A percentile compares a stretch with the other conserved stretches of the same genome.
Conservation (phyloP, 2,113 vertebrate genomes). For the Gorilla gorilla region DNA sequence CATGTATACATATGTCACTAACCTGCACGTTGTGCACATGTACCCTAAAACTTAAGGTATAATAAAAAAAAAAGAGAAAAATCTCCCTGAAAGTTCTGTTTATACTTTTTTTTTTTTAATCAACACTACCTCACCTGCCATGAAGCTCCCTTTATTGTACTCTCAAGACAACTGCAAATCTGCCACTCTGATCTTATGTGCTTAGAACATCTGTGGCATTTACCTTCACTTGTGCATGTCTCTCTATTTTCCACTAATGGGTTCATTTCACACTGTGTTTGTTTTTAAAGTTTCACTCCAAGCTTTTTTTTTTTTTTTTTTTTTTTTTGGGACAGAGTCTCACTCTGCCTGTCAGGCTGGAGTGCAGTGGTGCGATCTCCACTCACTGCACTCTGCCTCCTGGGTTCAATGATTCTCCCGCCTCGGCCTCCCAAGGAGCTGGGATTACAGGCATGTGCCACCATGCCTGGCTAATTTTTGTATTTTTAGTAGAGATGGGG, state of each 20-base stretch:
- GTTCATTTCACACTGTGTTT: constrained; percentile 31
- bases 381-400: too few relatives aligned
- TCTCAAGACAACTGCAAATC: not conserved
- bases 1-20: too few relatives aligned
- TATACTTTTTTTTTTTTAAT: not conserved
- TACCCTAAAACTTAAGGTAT: too few relatives aligned
- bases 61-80: not conserved
- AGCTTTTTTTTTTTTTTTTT: not conserved
- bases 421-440: too few relatives aligned
- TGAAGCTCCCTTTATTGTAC: not conserved
- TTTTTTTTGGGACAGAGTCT: too few relatives aligned
- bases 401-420: too few relatives aligned
- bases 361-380: too few relatives aligned
- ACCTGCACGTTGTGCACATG: too few relatives aligned
- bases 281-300: not conserved
- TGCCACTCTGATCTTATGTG: not conserved
- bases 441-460: too few relatives aligned
- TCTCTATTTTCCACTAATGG: constrained; percentile 10
- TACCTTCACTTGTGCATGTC: not conserved
- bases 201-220: constrained; percentile 40
- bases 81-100: not conserved
- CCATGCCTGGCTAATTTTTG: too few relatives aligned
- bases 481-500: too few relatives aligned
- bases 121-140: not conserved
- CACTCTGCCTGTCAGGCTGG: too few relatives aligned